A percentile compares a stretch with the other conserved stretches of the same genome.
Conservation (phyloP, 2,113 vertebrate genomes). For the Myotis brandtii region DNA sequence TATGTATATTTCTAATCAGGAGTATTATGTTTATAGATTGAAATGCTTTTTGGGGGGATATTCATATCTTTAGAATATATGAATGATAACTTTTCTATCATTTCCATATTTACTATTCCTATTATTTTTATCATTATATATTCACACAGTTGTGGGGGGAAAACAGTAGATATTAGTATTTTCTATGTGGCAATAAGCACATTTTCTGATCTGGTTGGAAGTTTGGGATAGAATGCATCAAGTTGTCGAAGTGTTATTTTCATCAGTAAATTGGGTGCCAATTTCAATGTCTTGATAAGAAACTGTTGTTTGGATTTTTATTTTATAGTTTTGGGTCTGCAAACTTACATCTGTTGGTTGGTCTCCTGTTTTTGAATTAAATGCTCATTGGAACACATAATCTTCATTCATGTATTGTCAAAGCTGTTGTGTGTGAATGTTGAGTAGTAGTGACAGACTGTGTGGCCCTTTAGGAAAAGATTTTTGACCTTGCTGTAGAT, state of each 20-base stretch:
- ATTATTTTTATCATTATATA: background rate
- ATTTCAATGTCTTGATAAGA: background rate
- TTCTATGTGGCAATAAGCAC: background rate
- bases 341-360: background rate
- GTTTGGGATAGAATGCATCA: background rate
- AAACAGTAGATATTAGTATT: background rate
- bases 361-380: background rate
- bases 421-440: background rate
- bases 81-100: background rate
- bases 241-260: background rate
- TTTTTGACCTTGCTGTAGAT: background rate
- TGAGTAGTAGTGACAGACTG: background rate
- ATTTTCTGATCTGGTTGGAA: background rate
- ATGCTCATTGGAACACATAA: background rate
- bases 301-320: background rate
- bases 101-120: background rate
- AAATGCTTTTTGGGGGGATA: background rate
- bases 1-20: background rate
- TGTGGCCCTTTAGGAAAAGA: background rate
- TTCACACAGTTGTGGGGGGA: background rate
- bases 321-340: background rate
- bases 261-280: background rate
- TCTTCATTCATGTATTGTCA: background rate
- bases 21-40: background rate
- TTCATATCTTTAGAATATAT: background rate